Evolutionary conservation across 2,797 vertebrate species (phyloP).

Genomic region (Molossus alvarezi): DNA sequence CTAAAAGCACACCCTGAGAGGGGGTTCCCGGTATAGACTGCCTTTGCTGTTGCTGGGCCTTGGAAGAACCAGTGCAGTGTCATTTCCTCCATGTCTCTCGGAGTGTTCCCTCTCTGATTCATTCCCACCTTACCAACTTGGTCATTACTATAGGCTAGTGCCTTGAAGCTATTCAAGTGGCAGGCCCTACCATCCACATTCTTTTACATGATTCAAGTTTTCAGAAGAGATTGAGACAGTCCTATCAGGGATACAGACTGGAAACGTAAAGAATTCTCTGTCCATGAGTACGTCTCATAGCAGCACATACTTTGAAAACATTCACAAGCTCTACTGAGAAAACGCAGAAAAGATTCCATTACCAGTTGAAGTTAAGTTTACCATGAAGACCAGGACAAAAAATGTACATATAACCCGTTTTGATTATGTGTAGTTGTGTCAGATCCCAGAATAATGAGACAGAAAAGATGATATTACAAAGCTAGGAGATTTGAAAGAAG

Average conservation of each 20-base stretch:
- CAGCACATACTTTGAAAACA: background rate
- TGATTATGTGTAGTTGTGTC: background rate
- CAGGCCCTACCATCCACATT: background rate
- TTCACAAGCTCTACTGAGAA: background rate
- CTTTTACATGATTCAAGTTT: constrained; percentile 29
- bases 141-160: background rate
- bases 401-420: background rate
- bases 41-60: background rate
- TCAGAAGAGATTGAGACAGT: constrained; percentile 1
- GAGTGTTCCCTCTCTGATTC: constrained; percentile 8
- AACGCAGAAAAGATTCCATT: constrained; percentile 2
- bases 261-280: constrained; percentile 16
- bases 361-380: constrained; percentile 47
- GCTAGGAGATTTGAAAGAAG: background rate
- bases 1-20: background rate
- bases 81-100: background rate
- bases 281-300: background rate
- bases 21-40: background rate
- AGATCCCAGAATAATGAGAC: background rate
- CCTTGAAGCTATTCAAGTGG: background rate
- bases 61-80: background rate
- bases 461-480: background rate
- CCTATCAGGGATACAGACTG: background rate
- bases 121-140: constrained; percentile 13
- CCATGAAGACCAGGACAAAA: background rate